These are phyloP conservation scores for Junonia oenone DNA, from an alignment of 2,888 invertebrate species.

Conservation along the genomic window DNA sequence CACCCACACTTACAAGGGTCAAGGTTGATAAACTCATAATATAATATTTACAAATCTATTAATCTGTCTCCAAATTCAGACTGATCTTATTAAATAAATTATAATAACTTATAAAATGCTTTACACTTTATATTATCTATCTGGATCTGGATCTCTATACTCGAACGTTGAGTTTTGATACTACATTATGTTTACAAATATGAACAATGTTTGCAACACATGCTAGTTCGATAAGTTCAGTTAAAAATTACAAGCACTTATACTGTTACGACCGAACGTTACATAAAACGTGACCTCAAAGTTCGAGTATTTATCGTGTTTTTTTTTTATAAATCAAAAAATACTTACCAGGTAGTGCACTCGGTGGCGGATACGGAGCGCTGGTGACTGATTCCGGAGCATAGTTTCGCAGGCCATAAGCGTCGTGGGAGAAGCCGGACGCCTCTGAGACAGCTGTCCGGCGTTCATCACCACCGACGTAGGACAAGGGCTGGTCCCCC, in stretches of 20 bases:
- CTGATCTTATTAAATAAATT: conserved; percentile 9
- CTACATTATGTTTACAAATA: conserved; percentile 61
- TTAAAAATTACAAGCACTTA: conserved; percentile 66
- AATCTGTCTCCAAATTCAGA: conserved; percentile 34
- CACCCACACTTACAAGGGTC: conserved; percentile 44
- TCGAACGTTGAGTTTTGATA: conserved; percentile 26
- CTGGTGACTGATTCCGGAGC: conserved; percentile 85
- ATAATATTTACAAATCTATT: conserved; percentile 62
- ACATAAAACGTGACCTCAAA: conserved; percentile 54
- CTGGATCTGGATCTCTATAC: conserved; percentile 14
- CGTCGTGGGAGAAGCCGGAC: conserved; percentile 85
- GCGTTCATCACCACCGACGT: conserved; percentile 85
- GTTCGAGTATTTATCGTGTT: conserved; percentile 34
- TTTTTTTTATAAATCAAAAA: conserved; percentile 10
- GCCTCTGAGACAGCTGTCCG: conserved; percentile 82
- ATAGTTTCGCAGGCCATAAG: conserved; percentile 87
- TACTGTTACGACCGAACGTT: conserved; percentile 45
- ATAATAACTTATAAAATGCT: background rate
- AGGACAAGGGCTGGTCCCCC: conserved; percentile 83
- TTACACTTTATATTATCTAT: background rate
- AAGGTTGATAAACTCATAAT: conserved; percentile 72
- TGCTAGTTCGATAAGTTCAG: conserved; percentile 61
- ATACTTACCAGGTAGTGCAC: conserved; percentile 81
- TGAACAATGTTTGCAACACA: conserved; percentile 54
- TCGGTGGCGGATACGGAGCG: conserved; percentile 89